Evolutionary conservation across 2,797 vertebrate species (phyloP).

Genomic region (Poeciliopsis infans): DNA sequence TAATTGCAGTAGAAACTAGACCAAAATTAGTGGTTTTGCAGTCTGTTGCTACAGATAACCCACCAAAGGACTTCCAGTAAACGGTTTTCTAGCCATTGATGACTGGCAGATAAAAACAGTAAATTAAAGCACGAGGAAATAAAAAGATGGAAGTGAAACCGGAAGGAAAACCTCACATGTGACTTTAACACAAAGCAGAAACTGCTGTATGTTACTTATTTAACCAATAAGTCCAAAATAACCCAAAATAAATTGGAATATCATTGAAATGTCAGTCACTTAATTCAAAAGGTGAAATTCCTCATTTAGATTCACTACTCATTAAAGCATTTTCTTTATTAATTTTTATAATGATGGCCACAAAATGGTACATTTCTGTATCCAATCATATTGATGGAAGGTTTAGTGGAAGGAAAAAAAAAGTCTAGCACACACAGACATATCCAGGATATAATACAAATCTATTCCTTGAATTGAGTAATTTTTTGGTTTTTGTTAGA

Average conservation of each 20-base stretch:
- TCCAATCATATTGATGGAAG: not conserved
- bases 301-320: not conserved
- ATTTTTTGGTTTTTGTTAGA: not conserved
- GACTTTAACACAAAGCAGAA: not conserved
- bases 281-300: not conserved
- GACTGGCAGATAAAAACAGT: not conserved
- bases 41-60: not conserved
- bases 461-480: not conserved
- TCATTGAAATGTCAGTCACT: not conserved
- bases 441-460: not conserved
- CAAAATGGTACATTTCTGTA: not conserved
- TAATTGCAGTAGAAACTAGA: too few relatives aligned
- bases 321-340: not conserved
- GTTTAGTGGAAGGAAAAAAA: not conserved
- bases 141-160: constrained; percentile 1
- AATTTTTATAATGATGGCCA: not conserved
- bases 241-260: not conserved
- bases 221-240: not conserved
- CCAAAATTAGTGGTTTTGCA: too few relatives aligned
- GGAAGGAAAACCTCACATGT: not conserved
- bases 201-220: not conserved
- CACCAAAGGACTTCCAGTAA: not conserved
- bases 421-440: not conserved
- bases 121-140: not conserved
- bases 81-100: not conserved